Conservation (phyloP, 2,797 vertebrate species). For the Pygocentrus nattereri region DNA sequence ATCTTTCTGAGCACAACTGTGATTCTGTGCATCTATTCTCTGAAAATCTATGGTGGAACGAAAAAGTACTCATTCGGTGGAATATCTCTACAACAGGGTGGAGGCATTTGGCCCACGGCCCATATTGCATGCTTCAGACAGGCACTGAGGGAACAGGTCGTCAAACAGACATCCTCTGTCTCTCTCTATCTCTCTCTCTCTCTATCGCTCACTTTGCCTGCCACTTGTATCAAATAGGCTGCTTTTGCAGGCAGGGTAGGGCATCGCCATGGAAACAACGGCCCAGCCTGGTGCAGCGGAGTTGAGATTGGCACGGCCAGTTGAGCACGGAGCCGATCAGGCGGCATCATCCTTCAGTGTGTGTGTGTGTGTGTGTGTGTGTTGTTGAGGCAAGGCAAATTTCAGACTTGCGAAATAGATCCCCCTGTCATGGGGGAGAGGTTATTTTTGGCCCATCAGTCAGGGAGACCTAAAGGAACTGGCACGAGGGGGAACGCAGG, state of each 20-base stretch:
- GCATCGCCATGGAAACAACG: slow-evolving; percentile 55
- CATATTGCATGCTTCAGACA: background rate
- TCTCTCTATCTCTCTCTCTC: background rate
- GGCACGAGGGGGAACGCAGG: background rate
- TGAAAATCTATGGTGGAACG: background rate
- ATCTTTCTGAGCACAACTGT: background rate
- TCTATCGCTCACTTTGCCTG: background rate
- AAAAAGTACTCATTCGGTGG: background rate
- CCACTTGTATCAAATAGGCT: slow-evolving; percentile 20
- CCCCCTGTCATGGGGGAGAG: background rate
- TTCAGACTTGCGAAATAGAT: slow-evolving; percentile 19
- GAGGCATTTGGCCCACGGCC: background rate
- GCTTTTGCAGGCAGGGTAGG: slow-evolving; percentile 45
- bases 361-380: background rate
- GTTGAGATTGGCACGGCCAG: background rate
- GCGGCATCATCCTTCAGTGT: background rate
- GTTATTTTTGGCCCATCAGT: slow-evolving; percentile 32
- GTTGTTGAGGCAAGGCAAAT: background rate
- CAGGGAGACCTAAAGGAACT: slow-evolving; percentile 20
- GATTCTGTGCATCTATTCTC: background rate
- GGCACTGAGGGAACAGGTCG: background rate
- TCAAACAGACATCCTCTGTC: background rate
- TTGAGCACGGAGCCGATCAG: slow-evolving; percentile 19
- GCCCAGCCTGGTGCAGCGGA: slow-evolving; percentile 32
- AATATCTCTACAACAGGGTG: background rate